These are phyloP conservation scores for Argyresthia albistria DNA, from an alignment of 2,888 invertebrate genomes.

Conservation along the genomic window DNA sequence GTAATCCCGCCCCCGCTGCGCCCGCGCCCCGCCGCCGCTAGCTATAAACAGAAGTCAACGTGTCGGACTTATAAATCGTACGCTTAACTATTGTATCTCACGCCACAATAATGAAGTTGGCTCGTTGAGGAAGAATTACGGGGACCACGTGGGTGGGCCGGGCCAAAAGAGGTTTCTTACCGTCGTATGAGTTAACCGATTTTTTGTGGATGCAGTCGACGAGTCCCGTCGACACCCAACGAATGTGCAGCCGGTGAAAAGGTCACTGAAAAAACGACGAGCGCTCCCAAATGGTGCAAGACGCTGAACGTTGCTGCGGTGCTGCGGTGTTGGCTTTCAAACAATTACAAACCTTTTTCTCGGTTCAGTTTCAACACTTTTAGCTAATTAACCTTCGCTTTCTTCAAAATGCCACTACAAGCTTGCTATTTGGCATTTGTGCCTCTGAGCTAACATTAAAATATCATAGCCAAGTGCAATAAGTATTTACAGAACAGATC, in stretches of 20 bases:
- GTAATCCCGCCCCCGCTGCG: slow-evolving; percentile 61
- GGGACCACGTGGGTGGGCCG: slow-evolving; percentile 65
- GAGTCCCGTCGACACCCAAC: slow-evolving; percentile 37
- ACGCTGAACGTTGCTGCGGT: background rate
- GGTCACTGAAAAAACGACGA: slow-evolving; percentile 54
- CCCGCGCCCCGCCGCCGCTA: slow-evolving; percentile 52
- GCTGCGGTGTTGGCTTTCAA: background rate
- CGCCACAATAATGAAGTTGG: slow-evolving; percentile 72
- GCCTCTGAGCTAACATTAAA: too few species aligned
- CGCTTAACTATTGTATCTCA: slow-evolving; percentile 72
- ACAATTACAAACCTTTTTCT: background rate
- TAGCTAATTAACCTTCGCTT: too few species aligned
- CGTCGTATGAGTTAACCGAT: slow-evolving; percentile 50
- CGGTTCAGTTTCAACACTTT: too few species aligned
- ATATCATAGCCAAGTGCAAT: too few species aligned
- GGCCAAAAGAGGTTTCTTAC: slow-evolving; percentile 52
- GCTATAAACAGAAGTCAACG: slow-evolving; percentile 73
- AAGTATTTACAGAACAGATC: too few species aligned
- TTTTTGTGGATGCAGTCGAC: slow-evolving; percentile 53
- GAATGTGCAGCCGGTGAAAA: slow-evolving; percentile 41
- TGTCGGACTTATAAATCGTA: slow-evolving; percentile 71
- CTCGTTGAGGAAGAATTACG: slow-evolving; percentile 69
- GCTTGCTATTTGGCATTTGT: too few species aligned
- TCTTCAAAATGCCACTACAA: too few species aligned
- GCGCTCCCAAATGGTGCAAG: slow-evolving; percentile 17